These are phyloP conservation scores for Hemichromis elongatus DNA, from an alignment of 2,113 vertebrate genomes.

Conservation along the genomic window DNA sequence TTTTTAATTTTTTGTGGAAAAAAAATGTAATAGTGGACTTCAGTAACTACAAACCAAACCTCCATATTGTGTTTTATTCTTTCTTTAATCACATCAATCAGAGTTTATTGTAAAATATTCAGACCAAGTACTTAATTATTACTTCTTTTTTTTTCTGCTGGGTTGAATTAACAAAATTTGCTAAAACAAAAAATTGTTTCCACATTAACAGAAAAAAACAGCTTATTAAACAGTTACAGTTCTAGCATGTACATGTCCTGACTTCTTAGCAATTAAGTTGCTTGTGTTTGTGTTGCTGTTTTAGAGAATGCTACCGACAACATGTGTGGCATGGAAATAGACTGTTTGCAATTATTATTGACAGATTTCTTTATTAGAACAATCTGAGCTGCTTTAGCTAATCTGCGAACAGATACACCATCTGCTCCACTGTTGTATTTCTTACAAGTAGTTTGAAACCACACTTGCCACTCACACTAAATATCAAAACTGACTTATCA, in stretches of 20 bases:
- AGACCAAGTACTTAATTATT: not conserved
- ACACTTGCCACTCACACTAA: not conserved
- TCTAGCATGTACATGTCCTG: not conserved
- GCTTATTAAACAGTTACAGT: not conserved
- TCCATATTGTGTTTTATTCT: not conserved
- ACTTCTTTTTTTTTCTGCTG: not conserved
- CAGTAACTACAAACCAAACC: not conserved
- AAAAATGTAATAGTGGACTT: not conserved
- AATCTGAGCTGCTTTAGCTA: not conserved
- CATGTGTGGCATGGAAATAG: not conserved
- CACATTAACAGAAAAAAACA: fast-evolving
- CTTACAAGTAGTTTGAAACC: not conserved
- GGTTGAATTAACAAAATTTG: not conserved
- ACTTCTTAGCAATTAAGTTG: fast-evolving
- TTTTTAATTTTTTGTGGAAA: not conserved
- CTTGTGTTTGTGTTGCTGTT: not conserved
- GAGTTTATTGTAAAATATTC: not conserved
- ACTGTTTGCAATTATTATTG: not conserved
- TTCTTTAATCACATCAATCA: fast-evolving
- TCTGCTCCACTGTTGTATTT: not conserved
- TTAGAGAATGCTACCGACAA: not conserved
- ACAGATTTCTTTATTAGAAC: not conserved
- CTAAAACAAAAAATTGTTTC: not conserved
- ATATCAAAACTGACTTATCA: not conserved
- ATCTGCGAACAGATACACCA: not conserved